These are phyloP conservation scores for Heliocidaris tuberculata DNA, from an alignment of 35 echinoderm and acorn worm species.

Conservation along the genomic window DNA sequence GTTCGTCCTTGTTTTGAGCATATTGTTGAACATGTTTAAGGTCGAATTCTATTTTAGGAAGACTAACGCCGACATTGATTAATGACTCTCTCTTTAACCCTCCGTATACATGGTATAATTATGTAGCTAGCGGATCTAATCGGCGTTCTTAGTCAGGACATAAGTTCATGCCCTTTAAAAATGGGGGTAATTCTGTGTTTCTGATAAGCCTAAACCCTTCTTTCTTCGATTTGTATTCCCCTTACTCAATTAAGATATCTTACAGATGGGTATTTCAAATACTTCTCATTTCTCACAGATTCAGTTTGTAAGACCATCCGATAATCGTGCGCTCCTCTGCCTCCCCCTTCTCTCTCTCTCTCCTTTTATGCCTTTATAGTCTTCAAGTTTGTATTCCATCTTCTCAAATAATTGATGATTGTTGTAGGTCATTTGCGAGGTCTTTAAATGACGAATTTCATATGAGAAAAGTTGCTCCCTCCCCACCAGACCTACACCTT, in stretches of 20 bases:
- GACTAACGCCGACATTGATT: background rate
- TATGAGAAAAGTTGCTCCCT: too few species aligned
- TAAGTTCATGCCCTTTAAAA: background rate
- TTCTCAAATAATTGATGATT: too few species aligned
- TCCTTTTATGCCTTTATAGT: background rate
- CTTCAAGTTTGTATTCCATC: too few species aligned
- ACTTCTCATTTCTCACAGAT: too few species aligned
- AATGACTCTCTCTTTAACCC: background rate
- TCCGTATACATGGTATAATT: too few species aligned
- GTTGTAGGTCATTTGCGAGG: too few species aligned
- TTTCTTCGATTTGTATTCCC: background rate
- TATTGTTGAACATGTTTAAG: background rate
- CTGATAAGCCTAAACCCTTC: background rate
- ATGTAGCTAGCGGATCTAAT: background rate
- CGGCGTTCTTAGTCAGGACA: background rate
- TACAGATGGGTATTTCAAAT: too few species aligned
- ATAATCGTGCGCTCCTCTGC: background rate
- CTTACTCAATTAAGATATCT: background rate
- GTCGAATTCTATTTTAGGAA: background rate
- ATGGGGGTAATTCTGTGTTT: background rate
- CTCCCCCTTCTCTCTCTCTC: background rate
- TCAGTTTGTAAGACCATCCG: background rate
- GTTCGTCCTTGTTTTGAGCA: background rate
- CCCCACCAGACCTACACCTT: too few species aligned
- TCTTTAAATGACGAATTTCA: too few species aligned